Evolutionary conservation across 2,888 invertebrate genomes (phyloP), one percentile per base, ranked within the genome.

Genomic region (Tenthredo scrophulariae): DNA sequence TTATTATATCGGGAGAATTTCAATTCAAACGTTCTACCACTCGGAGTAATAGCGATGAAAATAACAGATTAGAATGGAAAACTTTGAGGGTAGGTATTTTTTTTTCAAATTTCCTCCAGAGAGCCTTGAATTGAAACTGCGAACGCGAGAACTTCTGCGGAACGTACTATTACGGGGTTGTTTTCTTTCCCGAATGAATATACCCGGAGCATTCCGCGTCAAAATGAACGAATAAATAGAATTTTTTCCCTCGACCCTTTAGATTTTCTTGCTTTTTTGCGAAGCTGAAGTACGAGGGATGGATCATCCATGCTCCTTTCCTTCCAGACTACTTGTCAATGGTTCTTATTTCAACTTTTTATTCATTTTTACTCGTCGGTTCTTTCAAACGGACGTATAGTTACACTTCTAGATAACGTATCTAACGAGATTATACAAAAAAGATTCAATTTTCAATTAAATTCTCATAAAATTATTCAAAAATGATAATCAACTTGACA

Each of bases 51-150:
- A 18, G 18, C 67, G 67, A 67, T 15, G 67, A 33, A 33, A 67
- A 67, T 67, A 67, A 67, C 67, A 67, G 18, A 67, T 67, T 67
- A 67, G 33, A 67, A 67, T 67, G 29, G 1, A 29, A 33, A 67
- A 67, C 33, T 67, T 67, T 67, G 18, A 15, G 13, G 33, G 33
- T 33, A 33, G 18, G 54, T n/a, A 54, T 54, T 54, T 54, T 67
- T 33, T 33, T 29, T 67, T 65, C 3, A 67, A 33, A 33, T 67
- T 33, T 18, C 2, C 67, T 18, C 67, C 0, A 67, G 67, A 26
- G 18, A 67, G 33, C 18, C 67, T 33, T 15, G 26, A 33, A 67
- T 29, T 33, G 18, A 67, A 67, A 67, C 15, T 67, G 33, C 18
- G 33, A 67, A 33, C 15, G 33, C 33, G 67, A 67, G 33, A 67